phyloP scores from a whole-genome alignment of 2,888 invertebrate species.

The Timema cristinae region DNA sequence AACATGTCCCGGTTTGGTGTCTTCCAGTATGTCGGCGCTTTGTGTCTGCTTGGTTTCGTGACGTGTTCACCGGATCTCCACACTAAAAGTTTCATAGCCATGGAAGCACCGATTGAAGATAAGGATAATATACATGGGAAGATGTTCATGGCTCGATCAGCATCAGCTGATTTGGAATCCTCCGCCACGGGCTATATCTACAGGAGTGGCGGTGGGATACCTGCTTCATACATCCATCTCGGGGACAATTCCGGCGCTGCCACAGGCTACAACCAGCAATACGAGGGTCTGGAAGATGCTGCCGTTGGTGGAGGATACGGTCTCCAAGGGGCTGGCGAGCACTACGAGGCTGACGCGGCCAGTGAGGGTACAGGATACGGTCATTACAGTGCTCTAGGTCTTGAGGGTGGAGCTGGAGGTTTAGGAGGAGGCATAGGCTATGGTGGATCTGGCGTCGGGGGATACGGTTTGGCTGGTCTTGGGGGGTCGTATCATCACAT shows the following conservation, averaged over 20 bases:
- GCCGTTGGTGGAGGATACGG: slow-evolving; percentile 13
- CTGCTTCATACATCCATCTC: slow-evolving; percentile 50
- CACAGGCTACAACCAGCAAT: slow-evolving; percentile 12
- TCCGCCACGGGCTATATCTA: slow-evolving; percentile 55
- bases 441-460: neutral
- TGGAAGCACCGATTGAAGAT: slow-evolving; percentile 14
- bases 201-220: slow-evolving; percentile 48
- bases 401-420: slow-evolving; percentile 12
- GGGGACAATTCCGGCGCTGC: slow-evolving; percentile 44
- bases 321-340: neutral
- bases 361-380: slow-evolving; percentile 2
- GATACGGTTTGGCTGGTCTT: neutral
- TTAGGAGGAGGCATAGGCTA: neutral
- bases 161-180: slow-evolving; percentile 55
- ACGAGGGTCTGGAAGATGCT: slow-evolving; percentile 14
- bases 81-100: neutral
- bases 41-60: neutral
- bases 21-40: neutral
- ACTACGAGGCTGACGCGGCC: neutral
- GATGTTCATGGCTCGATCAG: slow-evolving; percentile 54
- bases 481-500: neutral
- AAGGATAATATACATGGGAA: slow-evolving; percentile 34
- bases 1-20: neutral
- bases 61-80: neutral
- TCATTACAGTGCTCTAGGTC: neutral